Conservation (phyloP, 2,113 vertebrate genomes). For the Odocoileus hemionus region DNA sequence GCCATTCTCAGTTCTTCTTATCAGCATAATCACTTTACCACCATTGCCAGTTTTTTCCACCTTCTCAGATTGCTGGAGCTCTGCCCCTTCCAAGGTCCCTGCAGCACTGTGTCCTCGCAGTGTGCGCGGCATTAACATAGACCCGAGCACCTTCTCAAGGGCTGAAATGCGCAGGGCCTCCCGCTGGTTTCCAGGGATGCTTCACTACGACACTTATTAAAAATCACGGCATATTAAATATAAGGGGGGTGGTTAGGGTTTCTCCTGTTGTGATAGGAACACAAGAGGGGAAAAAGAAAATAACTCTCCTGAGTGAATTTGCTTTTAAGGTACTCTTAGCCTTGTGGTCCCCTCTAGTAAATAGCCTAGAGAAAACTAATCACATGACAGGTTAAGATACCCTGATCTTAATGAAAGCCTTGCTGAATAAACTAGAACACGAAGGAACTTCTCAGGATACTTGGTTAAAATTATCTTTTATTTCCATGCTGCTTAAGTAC, state of each 20-base stretch:
- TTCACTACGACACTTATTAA: background rate
- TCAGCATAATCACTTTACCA: background rate
- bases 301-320: slow-evolving; percentile 26
- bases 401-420: slow-evolving; percentile 10
- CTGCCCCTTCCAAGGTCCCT: background rate
- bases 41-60: background rate
- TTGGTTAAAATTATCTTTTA: slow-evolving; percentile 37
- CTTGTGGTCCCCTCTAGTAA: background rate
- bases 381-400: slow-evolving; percentile 4
- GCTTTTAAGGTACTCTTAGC: background rate
- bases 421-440: background rate
- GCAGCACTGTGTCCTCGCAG: background rate
- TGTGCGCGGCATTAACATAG: background rate
- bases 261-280: background rate
- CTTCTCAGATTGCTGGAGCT: background rate
- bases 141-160: background rate
- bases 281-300: background rate
- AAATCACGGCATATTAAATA: background rate
- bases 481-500: slow-evolving; percentile 1
- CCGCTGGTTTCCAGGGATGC: background rate
- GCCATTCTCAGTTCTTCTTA: background rate
- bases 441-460: background rate
- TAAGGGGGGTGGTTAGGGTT: background rate
- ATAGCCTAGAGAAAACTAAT: background rate
- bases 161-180: background rate